Conservation (phyloP, 2,113 vertebrate genomes). For the Malurus cyaneus region DNA sequence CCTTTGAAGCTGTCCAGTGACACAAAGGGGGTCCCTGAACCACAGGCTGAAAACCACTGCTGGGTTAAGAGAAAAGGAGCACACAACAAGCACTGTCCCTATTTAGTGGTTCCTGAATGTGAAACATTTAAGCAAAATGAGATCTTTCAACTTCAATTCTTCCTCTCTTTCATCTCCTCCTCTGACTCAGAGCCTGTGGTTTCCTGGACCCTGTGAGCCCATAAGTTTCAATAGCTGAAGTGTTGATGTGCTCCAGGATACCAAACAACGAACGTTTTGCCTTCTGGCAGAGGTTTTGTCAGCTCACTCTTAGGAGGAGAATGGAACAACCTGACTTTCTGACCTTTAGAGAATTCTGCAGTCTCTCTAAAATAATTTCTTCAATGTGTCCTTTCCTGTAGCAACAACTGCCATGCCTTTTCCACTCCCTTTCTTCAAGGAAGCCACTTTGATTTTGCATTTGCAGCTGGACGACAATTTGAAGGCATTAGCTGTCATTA, state of each 20-base stretch:
- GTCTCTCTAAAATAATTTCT: not conserved
- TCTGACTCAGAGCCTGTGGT: slow-evolving; percentile 44
- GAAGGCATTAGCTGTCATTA: not conserved
- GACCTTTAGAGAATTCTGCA: not conserved
- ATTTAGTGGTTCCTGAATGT: not conserved
- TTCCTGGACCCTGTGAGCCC: slow-evolving; percentile 20
- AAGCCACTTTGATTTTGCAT: not conserved
- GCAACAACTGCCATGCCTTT: not conserved
- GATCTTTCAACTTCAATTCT: slow-evolving; percentile 6
- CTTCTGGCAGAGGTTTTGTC: slow-evolving; percentile 18
- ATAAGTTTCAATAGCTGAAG: not conserved
- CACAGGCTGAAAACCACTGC: not conserved
- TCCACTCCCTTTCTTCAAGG: not conserved
- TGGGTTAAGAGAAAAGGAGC: not conserved
- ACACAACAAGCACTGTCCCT: not conserved
- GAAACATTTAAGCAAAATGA: not conserved
- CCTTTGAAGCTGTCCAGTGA: not conserved
- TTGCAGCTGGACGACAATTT: not conserved
- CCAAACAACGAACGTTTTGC: not conserved
- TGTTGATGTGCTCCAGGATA: slow-evolving; percentile 24
- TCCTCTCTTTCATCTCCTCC: slow-evolving; percentile 21
- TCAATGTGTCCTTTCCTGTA: not conserved
- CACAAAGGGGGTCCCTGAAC: not conserved
- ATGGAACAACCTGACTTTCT: slow-evolving; percentile 4
- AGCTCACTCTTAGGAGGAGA: not conserved